Percentiles rank a stretch among this genome's conserved stretches.
Evolutionary conservation across 2,888 invertebrate species (phyloP).

Genomic region (Drosophila aldrichi): DNA sequence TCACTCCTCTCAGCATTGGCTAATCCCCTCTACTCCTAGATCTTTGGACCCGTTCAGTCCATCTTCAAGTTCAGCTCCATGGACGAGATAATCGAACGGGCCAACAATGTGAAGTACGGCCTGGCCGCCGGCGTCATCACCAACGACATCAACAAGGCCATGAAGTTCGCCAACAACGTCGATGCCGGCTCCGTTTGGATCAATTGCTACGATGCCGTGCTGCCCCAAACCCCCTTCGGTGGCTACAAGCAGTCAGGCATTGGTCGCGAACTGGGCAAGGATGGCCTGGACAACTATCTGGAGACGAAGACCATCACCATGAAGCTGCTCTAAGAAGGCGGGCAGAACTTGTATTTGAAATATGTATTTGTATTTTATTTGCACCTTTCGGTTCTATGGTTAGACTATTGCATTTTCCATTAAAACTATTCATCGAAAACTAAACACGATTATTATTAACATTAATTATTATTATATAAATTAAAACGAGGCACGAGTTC

Average conservation of each 20-base stretch:
- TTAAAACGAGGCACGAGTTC: slow-evolving; percentile 68
- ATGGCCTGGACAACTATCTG: slow-evolving; percentile 91
- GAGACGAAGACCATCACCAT: slow-evolving; percentile 92
- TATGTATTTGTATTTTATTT: slow-evolving; percentile 56
- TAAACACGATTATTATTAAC: slow-evolving; percentile 19
- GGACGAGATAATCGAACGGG: slow-evolving; percentile 92
- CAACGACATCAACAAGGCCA: slow-evolving; percentile 91
- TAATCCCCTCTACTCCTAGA: slow-evolving; percentile 86
- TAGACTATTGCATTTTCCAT: slow-evolving; percentile 53
- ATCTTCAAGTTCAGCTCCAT: slow-evolving; percentile 91
- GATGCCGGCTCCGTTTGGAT: slow-evolving; percentile 93
- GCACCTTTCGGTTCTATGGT: slow-evolving; percentile 47
- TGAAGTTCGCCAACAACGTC: slow-evolving; percentile 90
- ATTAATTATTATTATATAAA: slow-evolving; percentile 11
- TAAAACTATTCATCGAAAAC: slow-evolving; percentile 25
- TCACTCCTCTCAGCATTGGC: accelerated
- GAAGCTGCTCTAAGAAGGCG: slow-evolving; percentile 71
- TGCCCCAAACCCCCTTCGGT: slow-evolving; percentile 93
- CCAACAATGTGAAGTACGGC: slow-evolving; percentile 92
- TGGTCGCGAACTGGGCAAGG: slow-evolving; percentile 93
- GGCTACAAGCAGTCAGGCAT: slow-evolving; percentile 95
- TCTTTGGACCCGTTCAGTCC: slow-evolving; percentile 95
- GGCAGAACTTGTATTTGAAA: slow-evolving; percentile 12
- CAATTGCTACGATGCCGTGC: slow-evolving; percentile 85
- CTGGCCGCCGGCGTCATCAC: slow-evolving; percentile 94